Evolutionary conservation across 92 coral and sea anemone species (phyloP).

Genomic region (Epizoanthus rinbou): DNA sequence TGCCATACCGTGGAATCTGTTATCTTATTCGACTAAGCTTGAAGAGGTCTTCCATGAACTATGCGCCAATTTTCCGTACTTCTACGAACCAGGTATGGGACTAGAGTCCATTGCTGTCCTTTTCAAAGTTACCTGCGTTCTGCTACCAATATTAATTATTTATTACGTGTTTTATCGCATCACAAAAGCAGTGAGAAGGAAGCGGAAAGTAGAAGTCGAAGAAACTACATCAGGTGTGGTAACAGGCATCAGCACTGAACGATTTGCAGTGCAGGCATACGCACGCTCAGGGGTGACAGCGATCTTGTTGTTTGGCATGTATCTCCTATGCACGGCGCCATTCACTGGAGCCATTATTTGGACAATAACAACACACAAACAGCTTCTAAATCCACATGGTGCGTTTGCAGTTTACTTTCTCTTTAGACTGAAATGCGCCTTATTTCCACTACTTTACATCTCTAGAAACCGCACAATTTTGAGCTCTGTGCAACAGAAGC

Average conservation of each 20-base stretch:
- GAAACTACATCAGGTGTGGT: conserved; percentile 30
- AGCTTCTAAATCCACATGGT: background rate
- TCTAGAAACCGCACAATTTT: conserved; percentile 66
- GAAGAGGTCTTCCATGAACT: background rate
- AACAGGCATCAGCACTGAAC: conserved; percentile 50
- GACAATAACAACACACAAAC: conserved; percentile 37
- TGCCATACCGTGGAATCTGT: conserved; percentile 68
- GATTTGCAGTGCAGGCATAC: conserved; percentile 50
- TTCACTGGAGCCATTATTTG: conserved; percentile 55
- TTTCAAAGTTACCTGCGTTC: conserved; percentile 42
- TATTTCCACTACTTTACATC: conserved; percentile 74
- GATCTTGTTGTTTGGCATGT: conserved; percentile 54
- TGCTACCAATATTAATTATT: conserved; percentile 56
- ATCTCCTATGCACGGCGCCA: conserved; percentile 55
- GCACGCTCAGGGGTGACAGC: conserved; percentile 72
- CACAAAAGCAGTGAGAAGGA: conserved; percentile 52
- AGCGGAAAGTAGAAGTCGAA: conserved; percentile 59
- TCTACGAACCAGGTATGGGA: conserved; percentile 51
- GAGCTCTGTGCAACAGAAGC: conserved; percentile 44
- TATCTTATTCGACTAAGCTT: conserved; percentile 1
- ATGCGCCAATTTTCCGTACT: conserved; percentile 47
- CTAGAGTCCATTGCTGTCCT: conserved; percentile 42
- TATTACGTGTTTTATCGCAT: conserved; percentile 53
- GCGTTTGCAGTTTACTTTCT: conserved; percentile 52
- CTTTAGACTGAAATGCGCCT: conserved; percentile 64